These are phyloP conservation scores for Noctua janthina DNA, from an alignment of 2,888 invertebrate species.

Conservation along the genomic window DNA sequence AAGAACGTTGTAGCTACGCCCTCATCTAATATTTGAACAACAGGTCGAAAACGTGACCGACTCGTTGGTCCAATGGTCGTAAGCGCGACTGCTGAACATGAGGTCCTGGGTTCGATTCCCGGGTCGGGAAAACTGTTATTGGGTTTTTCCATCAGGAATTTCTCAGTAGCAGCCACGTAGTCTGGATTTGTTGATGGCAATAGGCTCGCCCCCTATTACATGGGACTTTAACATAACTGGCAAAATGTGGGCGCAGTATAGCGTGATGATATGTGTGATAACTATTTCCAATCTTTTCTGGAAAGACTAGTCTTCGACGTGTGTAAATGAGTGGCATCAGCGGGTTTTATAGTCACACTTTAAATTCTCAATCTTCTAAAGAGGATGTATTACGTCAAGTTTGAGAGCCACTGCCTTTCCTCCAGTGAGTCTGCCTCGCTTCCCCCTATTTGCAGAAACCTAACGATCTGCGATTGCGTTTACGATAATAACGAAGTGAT, in stretches of 20 bases:
- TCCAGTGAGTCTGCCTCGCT: conserved; percentile 27
- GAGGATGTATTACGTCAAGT: background rate
- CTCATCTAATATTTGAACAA: background rate
- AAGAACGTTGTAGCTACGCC: background rate
- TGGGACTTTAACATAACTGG: too few species aligned
- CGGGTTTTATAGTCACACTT: background rate
- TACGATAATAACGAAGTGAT: conserved; percentile 55
- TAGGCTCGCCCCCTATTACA: too few species aligned
- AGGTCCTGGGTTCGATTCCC: too few species aligned
- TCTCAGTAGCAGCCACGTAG: too few species aligned
- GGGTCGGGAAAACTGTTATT: too few species aligned
- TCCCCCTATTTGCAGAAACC: conserved; percentile 48
- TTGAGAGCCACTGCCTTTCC: conserved; percentile 46
- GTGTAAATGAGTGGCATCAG: background rate
- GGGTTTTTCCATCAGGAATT: too few species aligned
- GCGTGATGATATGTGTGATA: too few species aligned
- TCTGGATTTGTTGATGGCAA: too few species aligned
- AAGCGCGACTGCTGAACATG: too few species aligned
- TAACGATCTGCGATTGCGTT: conserved; percentile 59
- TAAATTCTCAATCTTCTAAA: background rate
- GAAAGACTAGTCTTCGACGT: background rate
- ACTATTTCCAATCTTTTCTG: background rate
- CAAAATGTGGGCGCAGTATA: too few species aligned
- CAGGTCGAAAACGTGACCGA: too few species aligned
- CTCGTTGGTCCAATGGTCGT: too few species aligned